These are phyloP conservation scores for Ramphastos sulfuratus DNA, from an alignment of 2,113 vertebrate species.

Conservation along the genomic window DNA sequence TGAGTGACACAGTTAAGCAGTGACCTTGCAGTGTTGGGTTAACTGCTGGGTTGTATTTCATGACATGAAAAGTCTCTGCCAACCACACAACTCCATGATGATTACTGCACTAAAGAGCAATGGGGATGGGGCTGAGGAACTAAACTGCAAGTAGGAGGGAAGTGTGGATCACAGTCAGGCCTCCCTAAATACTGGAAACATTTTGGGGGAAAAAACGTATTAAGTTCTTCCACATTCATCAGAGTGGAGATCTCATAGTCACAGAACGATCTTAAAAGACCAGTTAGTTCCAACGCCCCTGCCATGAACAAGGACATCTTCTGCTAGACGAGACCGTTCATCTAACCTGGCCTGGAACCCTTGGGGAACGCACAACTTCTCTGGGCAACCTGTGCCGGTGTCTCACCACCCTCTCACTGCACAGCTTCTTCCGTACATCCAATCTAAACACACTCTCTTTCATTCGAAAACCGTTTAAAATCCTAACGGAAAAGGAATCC, in stretches of 20 bases:
- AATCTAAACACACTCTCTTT: background rate
- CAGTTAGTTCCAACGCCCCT: background rate
- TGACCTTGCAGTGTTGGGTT: background rate
- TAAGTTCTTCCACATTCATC: background rate
- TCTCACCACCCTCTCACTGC: background rate
- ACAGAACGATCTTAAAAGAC: background rate
- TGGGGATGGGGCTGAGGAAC: too few species aligned
- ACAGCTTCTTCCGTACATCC: background rate
- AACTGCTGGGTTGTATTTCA: too few species aligned
- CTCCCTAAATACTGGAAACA: rapidly evolving
- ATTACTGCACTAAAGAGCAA: rapidly evolving
- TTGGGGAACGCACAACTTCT: background rate
- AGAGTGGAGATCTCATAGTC: rapidly evolving
- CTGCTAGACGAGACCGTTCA: background rate
- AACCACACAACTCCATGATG: background rate
- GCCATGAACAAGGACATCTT: background rate
- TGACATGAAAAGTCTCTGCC: background rate
- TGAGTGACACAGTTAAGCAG: background rate
- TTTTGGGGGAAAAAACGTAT: rapidly evolving
- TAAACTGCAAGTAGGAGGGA: rapidly evolving
- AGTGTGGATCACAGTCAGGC: rapidly evolving
- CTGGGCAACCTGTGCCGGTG: background rate
- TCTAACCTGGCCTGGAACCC: background rate
- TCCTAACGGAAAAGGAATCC: rapidly evolving
- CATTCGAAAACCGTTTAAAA: background rate